Conservation (phyloP, 2,888 invertebrate species). For the Dasypolia templi region DNA sequence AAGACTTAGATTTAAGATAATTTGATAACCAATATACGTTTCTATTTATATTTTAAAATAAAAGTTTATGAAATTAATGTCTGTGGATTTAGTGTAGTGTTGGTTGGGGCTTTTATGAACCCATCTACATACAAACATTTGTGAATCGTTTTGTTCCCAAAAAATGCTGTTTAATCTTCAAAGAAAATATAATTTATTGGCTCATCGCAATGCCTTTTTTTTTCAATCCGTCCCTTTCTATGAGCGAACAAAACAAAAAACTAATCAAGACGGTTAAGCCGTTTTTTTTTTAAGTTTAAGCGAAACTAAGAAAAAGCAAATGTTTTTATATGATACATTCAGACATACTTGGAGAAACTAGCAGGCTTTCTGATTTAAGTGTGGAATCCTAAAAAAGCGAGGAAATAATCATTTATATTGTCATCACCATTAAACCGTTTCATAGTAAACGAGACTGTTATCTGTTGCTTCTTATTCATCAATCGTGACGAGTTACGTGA, state of each 20-base stretch:
- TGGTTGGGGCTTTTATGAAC: neutral
- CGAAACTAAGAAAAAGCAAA: too few species aligned
- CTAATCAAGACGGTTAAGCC: too few species aligned
- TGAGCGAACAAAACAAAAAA: too few species aligned
- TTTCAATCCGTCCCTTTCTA: too few species aligned
- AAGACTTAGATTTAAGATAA: neutral
- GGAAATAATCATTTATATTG: constrained; percentile 15
- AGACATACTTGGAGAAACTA: neutral
- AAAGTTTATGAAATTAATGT: neutral
- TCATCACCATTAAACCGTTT: constrained; percentile 37
- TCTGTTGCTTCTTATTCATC: constrained; percentile 43
- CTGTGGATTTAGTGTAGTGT: neutral
- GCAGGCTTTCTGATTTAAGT: neutral
- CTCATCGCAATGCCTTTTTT: too few species aligned
- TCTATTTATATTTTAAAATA: neutral
- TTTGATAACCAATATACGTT: neutral
- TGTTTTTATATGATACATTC: neutral
- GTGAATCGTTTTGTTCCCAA: neutral
- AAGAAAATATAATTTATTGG: too few species aligned
- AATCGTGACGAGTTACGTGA: constrained; percentile 60
- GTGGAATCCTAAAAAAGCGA: constrained; percentile 2
- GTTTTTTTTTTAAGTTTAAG: too few species aligned
- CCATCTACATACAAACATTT: neutral
- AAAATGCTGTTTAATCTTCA: neutral
- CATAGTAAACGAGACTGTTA: constrained; percentile 31